Evolutionary conservation across 1,140 invertebrate species (phyloP), one percentile per base, ranked within the genome.

Genomic region (Apis laboriosa): DNA sequence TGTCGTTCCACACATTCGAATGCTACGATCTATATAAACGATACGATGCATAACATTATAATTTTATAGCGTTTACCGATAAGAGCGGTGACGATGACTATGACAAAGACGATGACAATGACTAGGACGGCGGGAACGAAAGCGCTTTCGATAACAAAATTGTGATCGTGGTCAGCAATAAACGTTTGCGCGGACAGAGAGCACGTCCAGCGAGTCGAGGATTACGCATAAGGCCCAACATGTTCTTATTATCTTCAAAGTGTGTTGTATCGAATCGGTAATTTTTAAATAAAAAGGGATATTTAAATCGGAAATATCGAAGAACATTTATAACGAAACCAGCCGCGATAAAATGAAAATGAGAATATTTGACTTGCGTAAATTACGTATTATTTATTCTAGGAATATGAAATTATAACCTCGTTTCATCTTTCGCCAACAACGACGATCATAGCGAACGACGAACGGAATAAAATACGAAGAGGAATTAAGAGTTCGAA

Each of bases 241-340:
- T 60, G 80, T 83, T 83, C 9, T 19, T 72, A 81, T 43, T 84
- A 89, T 86, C 86, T 75, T 86, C 72, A 76, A 61, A 90, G 74
- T 90, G 67, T 89, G 58, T 19, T 92, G 83, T 92, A 92, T 85
- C 84, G 75, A 90, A 85, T 86, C 81, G 84, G 72, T 88, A 91
- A 89, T 89, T 90, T 91, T 89, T 85, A 77, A 92, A 91, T 92
- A 92, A 92, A 92, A 90, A 84, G 87, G 88, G 88, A 89, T 89
- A 86, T 86, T 89, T 89, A 84, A 87, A 63, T 79, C 19, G 64
- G 12, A 34, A n/a, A 43, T 43, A 43, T 7, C 34, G 34, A 43
- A 0, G 13, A 28, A 0, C 4, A 13, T 3, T 2, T 63, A 15
- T 12, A 1, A 15, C 13, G 61, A 24, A 0, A 9, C 60, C n/a